Evolutionary conservation across 1,140 invertebrate genomes (phyloP), one percentile per base, ranked within the genome.

Genomic region (Cydia pomonella): DNA sequence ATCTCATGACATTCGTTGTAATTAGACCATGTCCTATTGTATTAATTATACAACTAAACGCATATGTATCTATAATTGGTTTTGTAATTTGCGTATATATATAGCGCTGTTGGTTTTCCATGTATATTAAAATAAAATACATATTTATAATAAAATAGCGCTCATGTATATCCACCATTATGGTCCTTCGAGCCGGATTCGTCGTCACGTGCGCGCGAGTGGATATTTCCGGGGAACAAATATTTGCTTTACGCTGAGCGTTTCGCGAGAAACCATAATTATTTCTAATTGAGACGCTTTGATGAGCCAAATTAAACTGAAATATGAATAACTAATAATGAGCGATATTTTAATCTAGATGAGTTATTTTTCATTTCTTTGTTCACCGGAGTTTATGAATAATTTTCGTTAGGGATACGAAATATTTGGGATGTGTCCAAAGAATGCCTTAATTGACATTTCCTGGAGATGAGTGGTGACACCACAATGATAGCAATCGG

Each of bases 191-290:
- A 44, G 21, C 63, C 33, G 63, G 74, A 71, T 64, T 29, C 74
- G 13, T 6, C 53, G 44, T 27, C 41, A 53, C 74, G 74, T 75
- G 64, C 64, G 72, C 72, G 72, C 25, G 63, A 63, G 50, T 38
- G 73, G 73, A 44, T 63, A 63, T 38, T 12, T 66, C 64, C 64
- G 66, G 33, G 38, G 50, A 23, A 33, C 76, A 81, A 74, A 83
- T 47, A 41, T 62, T 66, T 73, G 18, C 27, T 29, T 66, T 50
- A 66, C 12, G 16, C 29, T n/a, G 27, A 75, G 25, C 6, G 53
- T 50, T 66, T 66, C 27, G 13, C 5, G 63, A 23, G 63, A 66
- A 66, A n/a, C 3, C 27, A 13, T 66, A 66, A 66, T 66, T 66
- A 66, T 66, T 66, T 66, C 27, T 29, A 33, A 33, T 66, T 66